A percentile compares a stretch with the other conserved stretches of the same genome.
These are phyloP conservation scores for Calonectris borealis DNA, from an alignment of 2,113 vertebrate genomes.

Conservation along the genomic window DNA sequence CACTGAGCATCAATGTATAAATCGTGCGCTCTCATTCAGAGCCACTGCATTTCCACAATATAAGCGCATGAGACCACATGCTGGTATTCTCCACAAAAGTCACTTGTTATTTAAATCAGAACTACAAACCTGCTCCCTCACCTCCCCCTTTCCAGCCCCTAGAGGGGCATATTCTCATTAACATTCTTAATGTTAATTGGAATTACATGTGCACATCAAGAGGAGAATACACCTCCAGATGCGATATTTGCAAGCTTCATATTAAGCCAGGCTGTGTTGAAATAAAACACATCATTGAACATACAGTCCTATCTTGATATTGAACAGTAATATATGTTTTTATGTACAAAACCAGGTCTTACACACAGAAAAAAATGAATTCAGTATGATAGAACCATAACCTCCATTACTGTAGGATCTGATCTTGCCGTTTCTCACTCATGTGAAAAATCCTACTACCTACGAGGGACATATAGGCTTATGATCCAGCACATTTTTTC, in stretches of 20 bases:
- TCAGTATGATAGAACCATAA: not conserved
- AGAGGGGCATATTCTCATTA: constrained; percentile 69
- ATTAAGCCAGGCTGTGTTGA: constrained; percentile 52
- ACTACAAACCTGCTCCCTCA: constrained; percentile 62
- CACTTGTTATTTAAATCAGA: constrained; percentile 76
- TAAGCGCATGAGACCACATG: constrained; percentile 57
- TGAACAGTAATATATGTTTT: not conserved
- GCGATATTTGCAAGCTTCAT: constrained; percentile 68
- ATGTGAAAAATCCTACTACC: not conserved
- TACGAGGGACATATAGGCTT: not conserved
- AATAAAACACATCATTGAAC: constrained; percentile 46
- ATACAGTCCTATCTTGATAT: not conserved
- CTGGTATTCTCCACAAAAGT: constrained; percentile 67
- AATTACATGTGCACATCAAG: constrained; percentile 73
- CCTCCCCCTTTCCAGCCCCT: constrained; percentile 39
- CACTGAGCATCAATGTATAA: constrained; percentile 63
- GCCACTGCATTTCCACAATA: constrained; percentile 58
- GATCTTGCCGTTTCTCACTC: not conserved
- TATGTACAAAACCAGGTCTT: not conserved
- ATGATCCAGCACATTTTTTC: constrained; percentile 30
- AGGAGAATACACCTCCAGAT: constrained; percentile 73
- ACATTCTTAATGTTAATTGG: constrained; percentile 73
- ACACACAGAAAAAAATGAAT: not conserved
- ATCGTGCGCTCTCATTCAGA: constrained; percentile 43
- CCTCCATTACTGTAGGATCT: not conserved